Base-by-base conservation (phyloP, 2,113 vertebrate genomes). In the Polyodon spathula region DNA sequence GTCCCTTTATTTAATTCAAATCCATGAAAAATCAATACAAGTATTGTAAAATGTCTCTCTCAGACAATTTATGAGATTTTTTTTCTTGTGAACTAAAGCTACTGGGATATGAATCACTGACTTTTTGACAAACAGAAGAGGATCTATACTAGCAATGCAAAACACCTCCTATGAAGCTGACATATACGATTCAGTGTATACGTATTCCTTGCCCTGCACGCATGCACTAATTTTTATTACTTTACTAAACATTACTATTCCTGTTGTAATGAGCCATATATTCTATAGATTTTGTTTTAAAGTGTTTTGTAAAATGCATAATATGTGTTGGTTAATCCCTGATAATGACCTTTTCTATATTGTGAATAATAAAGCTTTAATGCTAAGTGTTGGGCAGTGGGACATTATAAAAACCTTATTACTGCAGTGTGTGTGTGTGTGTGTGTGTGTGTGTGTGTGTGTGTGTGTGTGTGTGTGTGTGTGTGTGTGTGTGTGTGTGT, bases 311-410 rank as follows among this genome's bases (percentile, higher is more conserved):
- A 6, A 43, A 43, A 43, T 43, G 10, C 10, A 6, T 43, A 10
- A 69, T 69, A 51, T 54, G n/a, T n/a, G n/a, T n/a, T n/a, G 57
- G 73, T 69, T 63, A 62, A 60, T 38, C 69, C 63, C 17, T 44
- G 12, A 15, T n/a, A 43, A 46, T 52, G 38, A 37, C 52, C n/a
- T n/a, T 66, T 50, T 57, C 52, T 50, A 27, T 5, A 41, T 37
- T 48, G 41, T 9, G 38, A n/a, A 51, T 46, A 37, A 8, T 11
- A 11, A 6, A 48, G 17, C n/a, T 56, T 63, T 51, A 58, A 37
- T 58, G 55, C n/a, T 8, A 10, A 56, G 14, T 16, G 56, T n/a
- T n/a, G n/a, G n/a, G n/a, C n/a, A n/a, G n/a, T n/a, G n/a, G n/a
- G n/a, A n/a, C n/a, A n/a, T n/a, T n/a, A n/a, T n/a, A n/a, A n/a